Evolutionary conservation across 2,113 vertebrate species (phyloP).

Genomic region (Trogon melanurus): DNA sequence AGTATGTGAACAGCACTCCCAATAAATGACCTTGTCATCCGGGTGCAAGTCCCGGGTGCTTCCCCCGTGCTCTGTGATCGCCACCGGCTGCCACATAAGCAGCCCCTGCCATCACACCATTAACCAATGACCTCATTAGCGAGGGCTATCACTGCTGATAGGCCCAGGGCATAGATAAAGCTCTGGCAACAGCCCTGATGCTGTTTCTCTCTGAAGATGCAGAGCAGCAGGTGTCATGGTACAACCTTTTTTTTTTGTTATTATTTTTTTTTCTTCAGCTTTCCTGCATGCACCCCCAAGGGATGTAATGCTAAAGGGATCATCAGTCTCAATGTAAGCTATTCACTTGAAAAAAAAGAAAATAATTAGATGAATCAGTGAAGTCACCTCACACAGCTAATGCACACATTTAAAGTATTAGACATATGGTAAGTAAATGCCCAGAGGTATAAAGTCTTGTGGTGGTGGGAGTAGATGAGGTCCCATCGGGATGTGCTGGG

Average conservation of each 20-base stretch:
- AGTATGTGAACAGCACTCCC: background rate
- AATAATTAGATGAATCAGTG: background rate
- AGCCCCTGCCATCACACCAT: background rate
- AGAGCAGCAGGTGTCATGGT: background rate
- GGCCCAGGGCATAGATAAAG: background rate
- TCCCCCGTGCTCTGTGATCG: background rate
- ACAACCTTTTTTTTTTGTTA: background rate
- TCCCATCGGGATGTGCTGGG: background rate
- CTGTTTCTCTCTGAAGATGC: background rate
- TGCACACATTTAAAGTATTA: background rate
- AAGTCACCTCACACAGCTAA: background rate
- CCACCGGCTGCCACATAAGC: background rate
- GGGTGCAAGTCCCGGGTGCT: background rate
- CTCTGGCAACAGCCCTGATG: background rate
- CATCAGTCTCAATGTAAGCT: background rate
- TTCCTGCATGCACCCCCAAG: background rate
- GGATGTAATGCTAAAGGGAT: background rate
- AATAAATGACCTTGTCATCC: background rate
- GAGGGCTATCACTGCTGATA: background rate
- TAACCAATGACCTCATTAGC: background rate
- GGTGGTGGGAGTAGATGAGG: background rate
- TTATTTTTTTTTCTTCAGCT: rapidly evolving
- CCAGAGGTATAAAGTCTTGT: background rate
- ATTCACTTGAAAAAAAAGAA: background rate
- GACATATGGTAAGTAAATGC: background rate